Evolutionary conservation across 2,888 invertebrate genomes (phyloP).

Genomic region (Xestia rhomboidea): DNA sequence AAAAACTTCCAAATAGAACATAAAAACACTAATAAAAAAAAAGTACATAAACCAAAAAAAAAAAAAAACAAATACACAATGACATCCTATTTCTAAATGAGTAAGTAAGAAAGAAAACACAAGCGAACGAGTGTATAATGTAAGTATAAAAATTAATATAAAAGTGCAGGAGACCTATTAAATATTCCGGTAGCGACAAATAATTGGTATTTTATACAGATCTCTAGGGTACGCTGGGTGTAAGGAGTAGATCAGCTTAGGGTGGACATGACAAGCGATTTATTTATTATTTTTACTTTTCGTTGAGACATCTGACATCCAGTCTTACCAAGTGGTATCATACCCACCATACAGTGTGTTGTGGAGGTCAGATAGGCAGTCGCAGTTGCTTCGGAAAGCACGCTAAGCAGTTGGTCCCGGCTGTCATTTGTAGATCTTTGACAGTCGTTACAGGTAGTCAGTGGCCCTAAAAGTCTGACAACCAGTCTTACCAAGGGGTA

Average conservation of each 20-base stretch:
- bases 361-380: too few relatives aligned
- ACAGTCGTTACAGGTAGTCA: too few relatives aligned
- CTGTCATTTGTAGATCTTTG: too few relatives aligned
- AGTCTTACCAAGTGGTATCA: too few relatives aligned
- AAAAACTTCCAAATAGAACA: conserved; percentile 17
- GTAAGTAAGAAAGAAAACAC: conserved; percentile 37
- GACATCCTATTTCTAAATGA: conserved; percentile 28
- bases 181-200: conserved; percentile 75
- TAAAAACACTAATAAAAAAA: conserved; percentile 42
- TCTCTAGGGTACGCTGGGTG: conserved; percentile 57
- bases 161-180: conserved; percentile 75
- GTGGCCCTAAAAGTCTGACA: too few relatives aligned
- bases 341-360: too few relatives aligned
- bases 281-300: too few relatives aligned
- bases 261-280: conserved; percentile 48
- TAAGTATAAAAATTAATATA: conserved; percentile 71
- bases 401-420: too few relatives aligned
- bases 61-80: conserved; percentile 40
- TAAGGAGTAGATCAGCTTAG: conserved; percentile 19
- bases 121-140: conserved; percentile 43
- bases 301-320: too few relatives aligned
- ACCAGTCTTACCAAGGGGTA: too few relatives aligned
- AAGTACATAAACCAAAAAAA: not conserved
- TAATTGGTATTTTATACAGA: conserved; percentile 86
- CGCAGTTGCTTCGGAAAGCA: too few relatives aligned